Base-by-base conservation (phyloP, 2,797 vertebrate genomes). In the Malurus splendens region DNA sequence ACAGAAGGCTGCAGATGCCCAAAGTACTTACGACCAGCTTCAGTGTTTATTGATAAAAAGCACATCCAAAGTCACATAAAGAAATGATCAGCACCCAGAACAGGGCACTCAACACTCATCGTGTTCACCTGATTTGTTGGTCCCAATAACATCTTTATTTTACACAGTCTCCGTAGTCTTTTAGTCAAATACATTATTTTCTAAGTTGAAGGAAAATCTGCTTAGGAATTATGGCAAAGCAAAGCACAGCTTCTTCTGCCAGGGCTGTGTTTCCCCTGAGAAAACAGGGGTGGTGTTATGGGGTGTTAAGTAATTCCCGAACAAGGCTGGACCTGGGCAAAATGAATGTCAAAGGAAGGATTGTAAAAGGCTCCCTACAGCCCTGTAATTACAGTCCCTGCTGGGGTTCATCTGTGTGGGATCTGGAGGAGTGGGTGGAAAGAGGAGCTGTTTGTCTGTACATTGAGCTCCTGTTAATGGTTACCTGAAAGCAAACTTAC, bases 391-490 rank as follows among this genome's bases (percentile, higher is more conserved):
- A 4, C 27, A 7, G 28, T 33, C 11, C 1, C 54, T 7, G 23
- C 44, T 70, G 56, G 17, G 30, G 14, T 28, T 57, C 42, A 36
- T n/a, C 39, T 12, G 2, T 3, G 32, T 28, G 71, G 42, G 24
- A 4, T 38, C 56, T 42, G 44, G 54, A 65, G 47, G 47, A 67
- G 9, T 3, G 12, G 15, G 18, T 27, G 11, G 42, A 14, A 52
- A 48, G 52, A 73, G 32, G 23, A 36, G 23, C 28, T 86, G 7
- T 33, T 86, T 87, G 59, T 67, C 71, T 73, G 44, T 52, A 4
- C 22, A 4, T 8, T 64, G 67, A 82, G 60, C 54, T 91, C 30
- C 52, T 56, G 75, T 94, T 94, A 93, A 93, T 91, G 64, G 33
- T 84, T 92, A 90, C 39, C 65, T 7, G 3, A 87, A 56, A 85